These are phyloP conservation scores for Tragelaphus buxtoni DNA, from an alignment of 2,113 vertebrate genomes.

Conservation along the genomic window DNA sequence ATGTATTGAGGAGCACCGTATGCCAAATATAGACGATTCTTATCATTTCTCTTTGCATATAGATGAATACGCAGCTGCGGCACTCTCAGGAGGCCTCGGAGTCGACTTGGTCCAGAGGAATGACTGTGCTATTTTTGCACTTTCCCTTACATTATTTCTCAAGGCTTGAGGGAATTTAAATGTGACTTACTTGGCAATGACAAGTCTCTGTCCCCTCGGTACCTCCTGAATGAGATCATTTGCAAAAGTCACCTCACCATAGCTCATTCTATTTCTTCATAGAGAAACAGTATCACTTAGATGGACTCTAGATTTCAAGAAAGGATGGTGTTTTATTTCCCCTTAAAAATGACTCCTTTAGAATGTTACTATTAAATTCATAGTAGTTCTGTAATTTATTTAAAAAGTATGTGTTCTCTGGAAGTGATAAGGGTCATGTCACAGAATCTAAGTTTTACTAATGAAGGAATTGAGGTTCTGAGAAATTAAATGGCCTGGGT, in stretches of 20 bases:
- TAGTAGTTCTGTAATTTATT: background rate
- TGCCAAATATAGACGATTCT: constrained; percentile 35
- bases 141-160: constrained; percentile 71
- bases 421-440: background rate
- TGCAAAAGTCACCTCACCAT: constrained; percentile 37
- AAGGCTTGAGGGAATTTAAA: constrained; percentile 74
- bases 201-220: constrained; percentile 45
- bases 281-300: constrained; percentile 37
- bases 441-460: background rate
- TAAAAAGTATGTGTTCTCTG: background rate
- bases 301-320: background rate
- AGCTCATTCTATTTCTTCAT: constrained; percentile 37
- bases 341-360: background rate
- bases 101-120: constrained; percentile 53
- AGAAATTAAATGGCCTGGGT: background rate
- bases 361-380: background rate
- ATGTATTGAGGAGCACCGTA: background rate
- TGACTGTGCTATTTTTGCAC: constrained; percentile 69
- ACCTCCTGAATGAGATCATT: constrained; percentile 58
- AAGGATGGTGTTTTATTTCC: background rate
- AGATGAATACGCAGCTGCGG: constrained; percentile 55
- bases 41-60: constrained; percentile 51
- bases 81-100: constrained; percentile 41
- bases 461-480: background rate
- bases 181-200: constrained; percentile 69